Conservation (phyloP, 2,797 vertebrate species). For the Sphenodon punctatus region DNA sequence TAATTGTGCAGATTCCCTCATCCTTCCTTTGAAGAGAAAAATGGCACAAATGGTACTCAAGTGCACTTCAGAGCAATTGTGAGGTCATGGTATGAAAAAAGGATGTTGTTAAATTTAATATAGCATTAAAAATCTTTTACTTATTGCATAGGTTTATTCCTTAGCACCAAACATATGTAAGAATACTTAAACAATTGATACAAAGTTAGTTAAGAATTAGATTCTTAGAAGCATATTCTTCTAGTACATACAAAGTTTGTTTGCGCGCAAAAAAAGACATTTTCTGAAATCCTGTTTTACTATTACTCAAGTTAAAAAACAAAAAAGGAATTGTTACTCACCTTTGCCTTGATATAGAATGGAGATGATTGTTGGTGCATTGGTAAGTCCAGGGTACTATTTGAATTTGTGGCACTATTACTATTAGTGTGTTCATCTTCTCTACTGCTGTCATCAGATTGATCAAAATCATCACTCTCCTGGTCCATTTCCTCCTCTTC, state of each 20-base stretch:
- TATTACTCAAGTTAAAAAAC: background rate
- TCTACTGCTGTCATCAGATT: conserved; percentile 91
- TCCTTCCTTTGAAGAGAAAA: background rate
- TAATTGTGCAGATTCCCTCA: background rate
- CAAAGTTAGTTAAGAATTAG: background rate
- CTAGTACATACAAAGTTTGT: background rate
- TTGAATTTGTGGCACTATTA: conserved; percentile 88
- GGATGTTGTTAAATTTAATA: background rate
- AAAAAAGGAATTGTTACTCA: conserved; percentile 72
- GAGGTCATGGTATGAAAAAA: background rate
- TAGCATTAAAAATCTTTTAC: too few relatives aligned
- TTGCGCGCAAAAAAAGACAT: background rate
- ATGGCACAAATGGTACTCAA: accelerated
- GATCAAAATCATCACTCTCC: conserved; percentile 98
- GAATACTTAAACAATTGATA: background rate
- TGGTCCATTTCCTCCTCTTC: conserved; percentile 99
- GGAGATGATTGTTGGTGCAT: conserved; percentile 88
- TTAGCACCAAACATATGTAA: background rate
- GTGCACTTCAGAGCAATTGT: background rate
- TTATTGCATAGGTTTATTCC: background rate
- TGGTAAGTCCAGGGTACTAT: conserved; percentile 85
- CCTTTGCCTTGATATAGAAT: conserved; percentile 87
- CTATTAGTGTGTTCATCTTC: conserved; percentile 89
- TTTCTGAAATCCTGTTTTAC: background rate
- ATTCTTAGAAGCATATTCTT: background rate